These are phyloP conservation scores for Limnephilus lunatus DNA, from an alignment of 2,888 invertebrate genomes.

Conservation along the genomic window DNA sequence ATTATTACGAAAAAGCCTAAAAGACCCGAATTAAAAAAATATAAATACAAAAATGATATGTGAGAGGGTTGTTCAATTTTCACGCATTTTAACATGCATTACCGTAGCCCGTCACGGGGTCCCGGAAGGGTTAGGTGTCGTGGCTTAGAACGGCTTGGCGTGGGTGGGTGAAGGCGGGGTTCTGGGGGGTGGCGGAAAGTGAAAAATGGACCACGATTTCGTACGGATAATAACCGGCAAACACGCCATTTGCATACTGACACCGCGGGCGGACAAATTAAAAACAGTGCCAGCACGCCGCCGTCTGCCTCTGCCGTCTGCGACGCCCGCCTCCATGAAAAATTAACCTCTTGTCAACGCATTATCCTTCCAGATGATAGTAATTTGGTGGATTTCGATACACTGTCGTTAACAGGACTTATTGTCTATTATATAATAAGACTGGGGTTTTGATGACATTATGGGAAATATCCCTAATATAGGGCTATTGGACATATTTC, in stretches of 20 bases:
- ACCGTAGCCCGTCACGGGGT: not conserved
- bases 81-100: not conserved
- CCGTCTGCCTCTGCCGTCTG: conserved; percentile 17
- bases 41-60: not conserved
- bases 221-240: conserved; percentile 63
- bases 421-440: not conserved
- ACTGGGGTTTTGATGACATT: not conserved
- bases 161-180: not conserved
- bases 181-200: conserved; percentile 46
- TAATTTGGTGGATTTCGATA: not conserved
- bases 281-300: conserved; percentile 43
- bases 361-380: not conserved
- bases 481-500: too few relatives aligned
- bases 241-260: conserved; percentile 65
- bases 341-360: conserved; percentile 49
- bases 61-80: not conserved
- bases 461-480: too few relatives aligned
- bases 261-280: conserved; percentile 49
- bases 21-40: not conserved
- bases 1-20: not conserved
- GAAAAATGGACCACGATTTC: conserved; percentile 65
- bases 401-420: not conserved
- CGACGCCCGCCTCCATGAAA: conserved; percentile 58
- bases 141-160: not conserved
- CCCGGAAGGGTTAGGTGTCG: conserved; percentile 4